Base-by-base conservation (phyloP, 1,140 invertebrate species). In the Megalonaias nervosa region DNA sequence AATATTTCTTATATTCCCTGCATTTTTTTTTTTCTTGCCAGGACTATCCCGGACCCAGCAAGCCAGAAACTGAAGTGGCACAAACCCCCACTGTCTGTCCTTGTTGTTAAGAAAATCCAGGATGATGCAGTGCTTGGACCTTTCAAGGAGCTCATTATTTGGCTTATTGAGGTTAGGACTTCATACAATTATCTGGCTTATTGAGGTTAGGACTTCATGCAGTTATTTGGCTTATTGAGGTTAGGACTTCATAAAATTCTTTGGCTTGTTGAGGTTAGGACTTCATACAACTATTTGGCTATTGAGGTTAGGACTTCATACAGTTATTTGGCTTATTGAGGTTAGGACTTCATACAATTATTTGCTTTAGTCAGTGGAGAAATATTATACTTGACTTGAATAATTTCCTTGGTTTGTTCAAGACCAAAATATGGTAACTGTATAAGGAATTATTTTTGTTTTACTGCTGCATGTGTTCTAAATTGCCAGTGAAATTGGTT, bases 11-110 rank as follows among this genome's bases (percentile, higher is more conserved):
- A 67, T 17, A 15, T 17, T 67, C 2, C 19, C 26, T 21, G 9
- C 26, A 17, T 38, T 67, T 38, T 65, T 31, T 65, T 31, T 23
- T 83, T 68, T 78, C 26, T 74, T 80, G 93, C 0, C 92, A 98
- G 97, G 95, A 97, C 97, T 87, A 98, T 98, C 86, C 97, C 98
- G 91, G 97, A 99, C 92, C 97, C 97, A 48, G 97, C 97, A 77
- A 97, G 96, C 83, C 97, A 99, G 92, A 93, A 97, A 83, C 91
- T 99, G 82, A 98, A 96, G 17, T 99, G 98, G 98, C 96, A 97
- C 93, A 98, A 98, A 90, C 95, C 96, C 57, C 97, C 97, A 1
- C 92, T 98, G 31, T 96, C 96, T 4, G 97, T 98, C 75, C 93
- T 99, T 73, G 97, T 99, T 60, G 97, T 99, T 88, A 98, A 98